Evolutionary conservation across 53 echinoderm and acorn worm genomes (phyloP).

Genomic region (Holothuria leucospilota): DNA sequence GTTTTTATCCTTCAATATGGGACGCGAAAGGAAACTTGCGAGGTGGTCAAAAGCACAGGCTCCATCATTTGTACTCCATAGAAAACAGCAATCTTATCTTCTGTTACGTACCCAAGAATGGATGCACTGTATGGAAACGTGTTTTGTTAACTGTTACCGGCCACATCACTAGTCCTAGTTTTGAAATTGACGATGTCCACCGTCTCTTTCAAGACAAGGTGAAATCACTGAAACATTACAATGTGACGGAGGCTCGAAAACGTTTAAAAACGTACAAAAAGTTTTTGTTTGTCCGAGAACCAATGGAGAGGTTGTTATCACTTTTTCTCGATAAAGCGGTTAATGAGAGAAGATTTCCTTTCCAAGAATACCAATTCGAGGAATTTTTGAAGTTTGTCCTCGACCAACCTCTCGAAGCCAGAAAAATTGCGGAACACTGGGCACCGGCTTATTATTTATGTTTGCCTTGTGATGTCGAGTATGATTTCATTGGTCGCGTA

Average conservation of each 20-base stretch:
- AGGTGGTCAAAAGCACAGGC: not conserved
- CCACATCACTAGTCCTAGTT: not conserved
- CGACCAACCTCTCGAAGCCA: not conserved
- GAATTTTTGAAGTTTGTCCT: conserved; percentile 5
- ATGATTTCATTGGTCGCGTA: conserved; percentile 27
- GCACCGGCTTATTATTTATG: not conserved
- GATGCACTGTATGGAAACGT: conserved; percentile 37
- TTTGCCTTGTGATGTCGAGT: conserved; percentile 22
- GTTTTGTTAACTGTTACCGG: not conserved
- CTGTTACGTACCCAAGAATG: conserved; percentile 28
- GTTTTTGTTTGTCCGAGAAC: conserved; percentile 26
- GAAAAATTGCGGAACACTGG: not conserved
- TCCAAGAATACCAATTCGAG: not conserved
- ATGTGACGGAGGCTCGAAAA: not conserved
- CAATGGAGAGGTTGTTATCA: conserved; percentile 27
- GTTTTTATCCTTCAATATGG: not conserved
- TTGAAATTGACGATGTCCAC: not conserved
- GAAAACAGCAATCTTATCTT: not conserved
- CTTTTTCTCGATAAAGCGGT: conserved; percentile 19
- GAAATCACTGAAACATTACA: conserved; percentile 3
- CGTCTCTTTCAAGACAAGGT: not conserved
- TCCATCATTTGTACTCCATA: conserved; percentile 20
- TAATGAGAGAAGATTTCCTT: not conserved
- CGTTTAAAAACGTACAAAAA: conserved; percentile 10
- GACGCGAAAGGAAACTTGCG: not conserved